phyloP scores from a whole-genome alignment of 2,797 vertebrate species.

The Propithecus deckenii region DNA sequence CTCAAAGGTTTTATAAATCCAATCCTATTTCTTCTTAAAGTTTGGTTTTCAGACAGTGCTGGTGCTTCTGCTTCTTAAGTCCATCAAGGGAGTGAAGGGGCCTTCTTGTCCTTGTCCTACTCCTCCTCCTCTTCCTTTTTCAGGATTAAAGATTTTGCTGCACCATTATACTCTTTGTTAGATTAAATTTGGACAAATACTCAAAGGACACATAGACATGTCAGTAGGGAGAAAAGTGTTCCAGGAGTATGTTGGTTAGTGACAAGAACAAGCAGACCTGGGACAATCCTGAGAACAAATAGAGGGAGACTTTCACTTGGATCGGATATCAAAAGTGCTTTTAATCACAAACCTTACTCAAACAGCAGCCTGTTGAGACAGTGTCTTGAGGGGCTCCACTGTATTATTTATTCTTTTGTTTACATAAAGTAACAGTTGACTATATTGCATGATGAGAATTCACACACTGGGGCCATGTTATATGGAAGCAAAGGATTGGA shows the following conservation, averaged over 20 bases:
- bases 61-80: constrained; percentile 44
- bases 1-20: constrained; percentile 52
- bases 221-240: constrained; percentile 42
- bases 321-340: constrained; percentile 36
- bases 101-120: background rate
- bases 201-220: constrained; percentile 42
- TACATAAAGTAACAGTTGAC: constrained; percentile 52
- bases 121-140: constrained; percentile 28
- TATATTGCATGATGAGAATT: constrained; percentile 43
- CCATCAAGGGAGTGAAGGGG: constrained; percentile 40
- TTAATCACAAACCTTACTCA: constrained; percentile 58
- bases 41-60: constrained; percentile 48
- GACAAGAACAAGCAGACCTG: constrained; percentile 1
- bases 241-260: background rate
- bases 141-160: constrained; percentile 52
- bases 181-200: constrained; percentile 46
- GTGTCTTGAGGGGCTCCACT: background rate
- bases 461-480: constrained; percentile 6
- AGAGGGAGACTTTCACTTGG: background rate
- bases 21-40: constrained; percentile 40
- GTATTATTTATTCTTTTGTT: constrained; percentile 62
- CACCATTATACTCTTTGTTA: constrained; percentile 42
- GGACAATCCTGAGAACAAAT: constrained; percentile 10
- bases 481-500: background rate
- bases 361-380: constrained; percentile 34